phyloP scores from a whole-genome alignment of 2,888 invertebrate genomes.

The Troides helena region DNA sequence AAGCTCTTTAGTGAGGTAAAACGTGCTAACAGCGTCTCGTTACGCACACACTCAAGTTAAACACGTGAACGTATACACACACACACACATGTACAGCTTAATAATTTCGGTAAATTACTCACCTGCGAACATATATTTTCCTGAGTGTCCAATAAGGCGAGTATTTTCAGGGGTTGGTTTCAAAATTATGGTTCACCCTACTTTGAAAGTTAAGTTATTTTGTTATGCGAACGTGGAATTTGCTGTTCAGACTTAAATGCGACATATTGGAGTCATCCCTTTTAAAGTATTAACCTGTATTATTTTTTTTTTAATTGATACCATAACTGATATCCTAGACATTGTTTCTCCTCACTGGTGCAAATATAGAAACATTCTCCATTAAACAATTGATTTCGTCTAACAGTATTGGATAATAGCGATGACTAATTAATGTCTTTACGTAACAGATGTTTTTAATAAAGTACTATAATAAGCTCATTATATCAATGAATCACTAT shows the following conservation, averaged over 20 bases:
- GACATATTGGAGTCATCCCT: background rate
- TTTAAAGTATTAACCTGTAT: background rate
- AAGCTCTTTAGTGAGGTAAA: constrained; percentile 22
- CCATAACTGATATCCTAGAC: too few relatives aligned
- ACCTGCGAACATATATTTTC: constrained; percentile 30
- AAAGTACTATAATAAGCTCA: too few relatives aligned
- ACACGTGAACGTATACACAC: constrained; percentile 1
- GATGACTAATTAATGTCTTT: too few relatives aligned
- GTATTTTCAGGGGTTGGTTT: constrained; percentile 24
- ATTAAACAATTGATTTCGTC: too few relatives aligned
- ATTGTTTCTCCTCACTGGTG: too few relatives aligned
- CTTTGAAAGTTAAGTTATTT: constrained; percentile 24
- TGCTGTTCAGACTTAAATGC: constrained; percentile 5
- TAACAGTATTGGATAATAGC: too few relatives aligned
- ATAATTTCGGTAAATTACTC: constrained; percentile 28
- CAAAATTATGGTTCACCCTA: constrained; percentile 24
- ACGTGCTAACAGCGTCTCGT: constrained; percentile 15
- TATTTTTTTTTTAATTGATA: too few relatives aligned
- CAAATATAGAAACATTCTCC: too few relatives aligned
- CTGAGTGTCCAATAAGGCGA: constrained; percentile 28
- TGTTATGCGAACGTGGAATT: constrained; percentile 24
- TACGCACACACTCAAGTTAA: constrained; percentile 15
- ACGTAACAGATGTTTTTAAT: too few relatives aligned
- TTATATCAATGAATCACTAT: too few relatives aligned
- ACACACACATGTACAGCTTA: constrained; percentile 15